Evolutionary conservation across 2,113 vertebrate genomes (phyloP), one percentile per base, ranked within the genome.

Genomic region (Rhea pennata): DNA sequence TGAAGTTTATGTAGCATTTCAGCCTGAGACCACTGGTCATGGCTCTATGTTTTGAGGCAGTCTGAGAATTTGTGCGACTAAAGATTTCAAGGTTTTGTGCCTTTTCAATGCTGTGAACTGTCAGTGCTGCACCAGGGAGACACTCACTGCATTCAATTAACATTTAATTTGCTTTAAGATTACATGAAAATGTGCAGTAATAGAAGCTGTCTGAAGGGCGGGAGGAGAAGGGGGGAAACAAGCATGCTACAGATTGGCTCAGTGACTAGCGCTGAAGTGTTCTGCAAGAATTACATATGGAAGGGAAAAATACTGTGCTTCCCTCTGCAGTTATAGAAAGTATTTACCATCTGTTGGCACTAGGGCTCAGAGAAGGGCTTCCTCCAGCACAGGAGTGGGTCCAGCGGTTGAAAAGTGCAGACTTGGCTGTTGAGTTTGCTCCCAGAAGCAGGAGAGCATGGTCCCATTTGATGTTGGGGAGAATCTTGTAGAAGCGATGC

Each of bases 131-230:
- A 3, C 92, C 86, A 90, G 93, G 88, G 83, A 97, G 96, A 96
- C 83, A 87, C 95, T 94, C 29, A 2, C 87, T 92, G 94, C 94
- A 97, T 95, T 96, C 95, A 96, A 93, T 96, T 97, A 97, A 96
- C 96, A 97, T 97, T 97, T 97, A 92, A 95, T 97, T 96, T 92
- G 84, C 94, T 94, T 88, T 82, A 97, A 94, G 94, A 96, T 96
- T 94, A 96, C 88, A 96, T 96, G 95, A 86, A 96, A 95, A 95
- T 93, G 88, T 96, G 95, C 96, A 96, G 93, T 97, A 96, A 97
- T 97, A 97, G 96, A 91, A 97, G 89, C 58, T 86, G 93, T 93
- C 74, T 0, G 36, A 95, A 95, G 92, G 91, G 92, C 42, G 53
- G 91, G 94, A 84, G 84, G 90, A 74, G 86, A 96, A 92, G 75